Base-by-base conservation (phyloP, 92 coral and sea anemone genomes). In the Paramuricea clavata region DNA sequence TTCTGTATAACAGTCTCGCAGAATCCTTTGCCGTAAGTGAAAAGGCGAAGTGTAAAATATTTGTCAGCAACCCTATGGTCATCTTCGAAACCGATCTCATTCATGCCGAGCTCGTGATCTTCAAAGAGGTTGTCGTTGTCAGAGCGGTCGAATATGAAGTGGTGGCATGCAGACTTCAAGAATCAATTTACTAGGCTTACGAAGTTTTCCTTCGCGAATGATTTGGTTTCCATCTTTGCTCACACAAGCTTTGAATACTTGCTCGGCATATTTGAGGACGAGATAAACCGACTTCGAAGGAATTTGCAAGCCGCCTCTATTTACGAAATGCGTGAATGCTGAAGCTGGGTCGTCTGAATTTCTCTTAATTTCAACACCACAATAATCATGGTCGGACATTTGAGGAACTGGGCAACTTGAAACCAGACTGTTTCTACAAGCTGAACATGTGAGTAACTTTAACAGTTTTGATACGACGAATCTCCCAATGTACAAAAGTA, bases 141-240 rank as follows among this genome's bases (percentile, higher is more conserved):
- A n/a, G 76, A 69, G 28, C 35, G 21, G 64, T 56, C 76, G 11
- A 31, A 11, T 32, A 69, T 11, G 35, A 69, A 69, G 25, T 69
- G 44, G 19, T 69, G 76, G n/a, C 42, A 36, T n/a, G 42, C 42
- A 31, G n/a, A 69, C 76, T 69, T 69, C 76, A 13, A 69, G 42
- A 17, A 32, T 22, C 2, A 27, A 27, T 42, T 69, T 69, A 22
- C 43, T n/a, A n/a, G n/a, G n/a, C n/a, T n/a, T 32, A 23, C 27
- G 64, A 17, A 56, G 2, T 56, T 23, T 17, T 23, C 27, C 27
- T 17, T 23, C 27, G 64, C 27, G 21, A 23, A 2, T 56, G 64
- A 56, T 69, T 69, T 35, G n/a, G 35, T 11, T 11, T 27, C 25
- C 76, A 17, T 31, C 76, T 32, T 69, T 31, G 76, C 76, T 27